Evolutionary conservation across 2,113 vertebrate species (phyloP), one percentile per base, ranked within the genome.

Genomic region (Channa maculata): DNA sequence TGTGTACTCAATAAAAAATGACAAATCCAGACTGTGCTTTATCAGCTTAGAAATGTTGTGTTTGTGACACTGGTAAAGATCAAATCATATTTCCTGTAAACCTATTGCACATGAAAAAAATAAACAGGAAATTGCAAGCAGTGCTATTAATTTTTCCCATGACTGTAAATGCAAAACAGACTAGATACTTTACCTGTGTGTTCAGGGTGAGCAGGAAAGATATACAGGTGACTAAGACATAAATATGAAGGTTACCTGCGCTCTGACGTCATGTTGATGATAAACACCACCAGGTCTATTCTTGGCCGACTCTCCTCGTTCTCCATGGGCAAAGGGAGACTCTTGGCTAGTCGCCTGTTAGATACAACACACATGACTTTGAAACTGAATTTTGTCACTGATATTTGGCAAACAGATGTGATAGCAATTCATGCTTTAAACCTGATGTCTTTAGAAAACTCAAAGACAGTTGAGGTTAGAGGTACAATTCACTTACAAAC

Each of bases 231-330:
- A 60, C 13, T 9, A 9, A 60, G 54, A 15, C 14, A 24, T 36
- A 4, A 12, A 57, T 0, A 8, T 24, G 1, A 24, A 24, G 24
- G 24, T 24, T 24, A 24, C 94, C 94, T 93, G 69, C 86, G 89
- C 66, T 93, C 92, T 15, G 91, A 94, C 7, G 83, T 80, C 50
- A 95, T 90, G 66, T 93, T 88, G 51, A 95, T 89, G 67, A 95
- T 92, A 46, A 95, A 94, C 49, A 92, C 94, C 44, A 94, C 89
- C 44, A 95, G 86, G 77, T 95, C 94, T 36, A 95, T 91, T 45
- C 93, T 89, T 0, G 94, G 94, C 0, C 93, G 93, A 24, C 54
- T 81, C 37, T 92, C 87, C 6, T 92, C 86, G 4, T 94, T 92
- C 72, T 94, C 85, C 13, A 82, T 6, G 1, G 93, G 93, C 37